phyloP scores from a whole-genome alignment of 92 coral and sea anemone species.

The Epizoanthus fatuus region DNA sequence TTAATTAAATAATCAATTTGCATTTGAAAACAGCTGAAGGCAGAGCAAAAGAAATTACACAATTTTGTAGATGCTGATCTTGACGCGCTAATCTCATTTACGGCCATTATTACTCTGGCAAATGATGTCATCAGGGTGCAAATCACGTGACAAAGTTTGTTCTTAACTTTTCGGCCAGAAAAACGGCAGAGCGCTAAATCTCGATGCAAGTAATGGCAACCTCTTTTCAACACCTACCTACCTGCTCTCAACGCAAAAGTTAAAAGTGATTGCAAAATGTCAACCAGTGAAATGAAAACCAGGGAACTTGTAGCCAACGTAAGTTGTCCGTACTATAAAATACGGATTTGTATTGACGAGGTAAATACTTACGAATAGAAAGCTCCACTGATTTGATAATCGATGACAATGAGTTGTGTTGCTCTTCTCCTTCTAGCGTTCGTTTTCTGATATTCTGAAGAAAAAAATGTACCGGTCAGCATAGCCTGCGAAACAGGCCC shows the following conservation, averaged over 20 bases:
- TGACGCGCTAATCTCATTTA: no score
- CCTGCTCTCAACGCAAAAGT: not conserved
- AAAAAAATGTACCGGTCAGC: not conserved
- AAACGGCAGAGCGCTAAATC: no score
- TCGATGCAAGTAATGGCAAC: no score
- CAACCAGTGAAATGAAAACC: not conserved
- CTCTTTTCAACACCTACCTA: not conserved
- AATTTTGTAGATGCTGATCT: no score
- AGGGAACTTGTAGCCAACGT: not conserved
- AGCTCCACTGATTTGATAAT: constrained; percentile 97
- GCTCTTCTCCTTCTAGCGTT: constrained; percentile 93
- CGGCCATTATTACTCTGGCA: no score
- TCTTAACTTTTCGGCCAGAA: no score
- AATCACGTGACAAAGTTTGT: no score
- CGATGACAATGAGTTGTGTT: constrained; percentile 89
- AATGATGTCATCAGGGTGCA: no score
- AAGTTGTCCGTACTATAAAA: not conserved
- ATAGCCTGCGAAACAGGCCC: no score
- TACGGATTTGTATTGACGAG: not conserved
- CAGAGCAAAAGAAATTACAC: no score
- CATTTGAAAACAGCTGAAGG: no score
- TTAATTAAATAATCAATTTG: no score
- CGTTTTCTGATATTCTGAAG: constrained; percentile 94
- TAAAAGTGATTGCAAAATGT: not conserved
- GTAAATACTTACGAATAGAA: constrained; percentile 85